A percentile compares a stretch with the other conserved stretches of the same genome.
Evolutionary conservation across 2,888 invertebrate genomes (phyloP).

Genomic region (Toxonevra muliebris): DNA sequence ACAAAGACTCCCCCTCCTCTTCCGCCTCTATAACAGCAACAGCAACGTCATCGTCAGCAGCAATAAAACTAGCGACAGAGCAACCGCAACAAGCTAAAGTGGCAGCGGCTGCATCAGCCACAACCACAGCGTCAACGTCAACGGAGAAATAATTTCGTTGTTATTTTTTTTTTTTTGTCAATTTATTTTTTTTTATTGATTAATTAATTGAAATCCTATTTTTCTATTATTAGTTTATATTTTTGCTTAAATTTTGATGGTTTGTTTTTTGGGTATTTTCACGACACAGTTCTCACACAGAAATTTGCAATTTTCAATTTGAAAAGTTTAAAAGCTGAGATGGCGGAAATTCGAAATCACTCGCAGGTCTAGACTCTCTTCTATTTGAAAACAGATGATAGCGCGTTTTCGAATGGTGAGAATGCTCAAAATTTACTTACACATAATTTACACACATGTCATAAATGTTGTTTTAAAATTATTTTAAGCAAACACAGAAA

Average conservation of each 20-base stretch:
- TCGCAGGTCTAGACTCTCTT: no score
- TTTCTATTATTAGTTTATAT: slow-evolving; percentile 38
- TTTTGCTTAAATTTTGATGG: slow-evolving; percentile 31
- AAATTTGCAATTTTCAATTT: neutral
- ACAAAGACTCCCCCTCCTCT: slow-evolving; percentile 40
- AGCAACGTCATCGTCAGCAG: slow-evolving; percentile 21
- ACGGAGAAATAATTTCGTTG: slow-evolving; percentile 47
- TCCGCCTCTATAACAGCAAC: slow-evolving; percentile 34
- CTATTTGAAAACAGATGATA: no score
- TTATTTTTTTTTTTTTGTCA: slow-evolving; percentile 36
- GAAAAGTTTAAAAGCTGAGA: no score
- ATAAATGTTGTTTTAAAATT: no score
- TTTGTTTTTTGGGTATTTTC: slow-evolving; percentile 40
- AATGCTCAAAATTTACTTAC: slow-evolving; percentile 22
- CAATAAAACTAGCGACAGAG: slow-evolving; percentile 10
- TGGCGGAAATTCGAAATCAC: no score
- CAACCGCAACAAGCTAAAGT: slow-evolving; percentile 12
- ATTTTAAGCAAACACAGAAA: no score
- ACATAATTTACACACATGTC: neutral
- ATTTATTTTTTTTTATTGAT: slow-evolving; percentile 34
- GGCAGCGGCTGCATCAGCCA: neutral
- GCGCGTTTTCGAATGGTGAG: slow-evolving; percentile 13
- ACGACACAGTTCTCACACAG: slow-evolving; percentile 12
- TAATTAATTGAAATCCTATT: slow-evolving; percentile 39
- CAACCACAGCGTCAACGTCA: slow-evolving; percentile 35